Percentiles rank a stretch among this genome's conserved stretches.
Conservation (phyloP, 2,888 invertebrate genomes). For the Orthosia incerta region DNA sequence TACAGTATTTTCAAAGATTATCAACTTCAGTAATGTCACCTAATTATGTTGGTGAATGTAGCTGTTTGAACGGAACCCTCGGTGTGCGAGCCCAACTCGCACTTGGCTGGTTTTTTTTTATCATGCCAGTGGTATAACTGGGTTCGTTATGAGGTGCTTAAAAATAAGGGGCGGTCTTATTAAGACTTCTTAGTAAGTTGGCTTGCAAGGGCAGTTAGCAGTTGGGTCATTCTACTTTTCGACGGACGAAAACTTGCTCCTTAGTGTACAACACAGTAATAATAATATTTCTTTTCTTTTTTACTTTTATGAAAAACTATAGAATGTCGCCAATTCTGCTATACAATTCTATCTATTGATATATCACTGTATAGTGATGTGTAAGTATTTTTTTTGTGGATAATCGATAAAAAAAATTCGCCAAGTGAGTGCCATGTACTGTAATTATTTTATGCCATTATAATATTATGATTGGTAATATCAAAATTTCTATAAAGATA, state of each 20-base stretch:
- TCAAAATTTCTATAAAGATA: too few relatives aligned
- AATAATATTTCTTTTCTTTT: background rate
- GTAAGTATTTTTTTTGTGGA: too few relatives aligned
- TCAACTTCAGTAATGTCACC: too few relatives aligned
- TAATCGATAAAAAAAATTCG: too few relatives aligned
- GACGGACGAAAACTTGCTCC: background rate
- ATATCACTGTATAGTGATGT: too few relatives aligned
- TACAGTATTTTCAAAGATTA: too few relatives aligned
- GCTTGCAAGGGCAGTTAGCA: conserved; percentile 8
- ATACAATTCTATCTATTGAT: too few relatives aligned
- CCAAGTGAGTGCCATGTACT: too few relatives aligned
- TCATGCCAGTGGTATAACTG: conserved; percentile 7
- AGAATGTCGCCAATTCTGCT: too few relatives aligned
- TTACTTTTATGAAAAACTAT: background rate
- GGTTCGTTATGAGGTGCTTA: conserved; percentile 53
- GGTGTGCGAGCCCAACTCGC: background rate
- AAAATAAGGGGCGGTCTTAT: conserved; percentile 52
- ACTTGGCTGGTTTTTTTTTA: conserved; percentile 10
- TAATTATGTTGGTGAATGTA: too few relatives aligned
- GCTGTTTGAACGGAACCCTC: background rate
- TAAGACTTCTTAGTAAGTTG: conserved; percentile 39
- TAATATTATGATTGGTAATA: too few relatives aligned
- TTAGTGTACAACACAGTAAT: background rate
- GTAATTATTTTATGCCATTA: too few relatives aligned
- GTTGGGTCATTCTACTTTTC: conserved; percentile 7